These are phyloP conservation scores for Zaprionus kolodkinae DNA, from an alignment of 1,140 invertebrate genomes.

Conservation along the genomic window DNA sequence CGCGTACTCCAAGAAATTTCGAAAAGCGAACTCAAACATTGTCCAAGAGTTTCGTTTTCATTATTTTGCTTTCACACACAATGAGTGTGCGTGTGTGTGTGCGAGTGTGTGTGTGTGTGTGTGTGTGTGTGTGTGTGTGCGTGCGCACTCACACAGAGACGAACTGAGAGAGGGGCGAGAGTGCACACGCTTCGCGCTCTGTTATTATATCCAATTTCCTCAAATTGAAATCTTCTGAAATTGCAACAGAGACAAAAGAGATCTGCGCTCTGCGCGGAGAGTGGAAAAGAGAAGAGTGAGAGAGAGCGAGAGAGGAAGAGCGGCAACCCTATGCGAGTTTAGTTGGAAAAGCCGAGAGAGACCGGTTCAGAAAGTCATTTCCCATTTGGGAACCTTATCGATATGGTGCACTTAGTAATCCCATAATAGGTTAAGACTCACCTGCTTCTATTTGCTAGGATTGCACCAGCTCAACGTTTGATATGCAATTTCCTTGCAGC, in stretches of 20 bases:
- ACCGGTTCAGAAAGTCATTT: background rate
- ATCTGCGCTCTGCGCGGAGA: constrained; percentile 15
- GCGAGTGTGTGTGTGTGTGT: background rate
- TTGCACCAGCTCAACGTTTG: constrained; percentile 67
- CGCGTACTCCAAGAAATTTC: constrained; percentile 55
- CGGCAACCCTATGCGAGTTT: background rate
- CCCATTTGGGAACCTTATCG: too few species aligned
- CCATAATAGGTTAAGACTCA: constrained; percentile 4
- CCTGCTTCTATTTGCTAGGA: constrained; percentile 43
- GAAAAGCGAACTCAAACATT: constrained; percentile 44
- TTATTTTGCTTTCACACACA: constrained; percentile 45
- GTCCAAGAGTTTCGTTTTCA: constrained; percentile 44
- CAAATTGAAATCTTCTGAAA: constrained; percentile 38
- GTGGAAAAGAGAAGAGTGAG: background rate
- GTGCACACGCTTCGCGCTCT: constrained; percentile 36
- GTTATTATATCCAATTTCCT: constrained; percentile 67
- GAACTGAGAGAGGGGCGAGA: constrained; percentile 33
- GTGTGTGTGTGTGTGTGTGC: constrained; percentile 3
- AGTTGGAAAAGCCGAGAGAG: background rate
- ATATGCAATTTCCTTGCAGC: constrained; percentile 43
- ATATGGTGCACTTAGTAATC: too few species aligned
- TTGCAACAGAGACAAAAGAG: constrained; percentile 28
- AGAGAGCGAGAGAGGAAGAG: background rate
- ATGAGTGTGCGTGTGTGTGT: constrained; percentile 4
- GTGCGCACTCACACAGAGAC: constrained; percentile 21